These are phyloP conservation scores for Columba livia DNA, from an alignment of 2,113 vertebrate species.

Conservation along the genomic window DNA sequence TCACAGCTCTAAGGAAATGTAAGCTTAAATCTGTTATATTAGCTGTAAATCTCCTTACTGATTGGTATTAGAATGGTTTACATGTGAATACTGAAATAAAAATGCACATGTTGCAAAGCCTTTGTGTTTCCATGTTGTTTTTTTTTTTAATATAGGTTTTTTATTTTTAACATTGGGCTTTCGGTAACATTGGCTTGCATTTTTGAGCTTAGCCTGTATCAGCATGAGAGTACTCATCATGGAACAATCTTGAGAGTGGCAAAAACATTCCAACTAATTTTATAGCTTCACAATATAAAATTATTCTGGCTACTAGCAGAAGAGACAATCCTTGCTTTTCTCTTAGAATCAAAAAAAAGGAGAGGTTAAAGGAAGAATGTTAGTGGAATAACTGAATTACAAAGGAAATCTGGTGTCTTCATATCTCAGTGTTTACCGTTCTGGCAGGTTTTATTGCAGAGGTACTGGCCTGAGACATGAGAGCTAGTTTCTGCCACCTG, in stretches of 20 bases:
- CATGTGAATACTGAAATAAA: background rate
- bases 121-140: background rate
- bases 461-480: background rate
- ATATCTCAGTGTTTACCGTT: background rate
- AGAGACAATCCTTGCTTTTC: background rate
- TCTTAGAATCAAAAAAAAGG: background rate
- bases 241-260: background rate
- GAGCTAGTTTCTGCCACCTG: background rate
- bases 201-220: background rate
- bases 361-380: background rate
- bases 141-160: background rate
- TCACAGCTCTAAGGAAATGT: background rate
- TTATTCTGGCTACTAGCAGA: background rate
- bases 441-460: background rate
- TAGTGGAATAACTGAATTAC: background rate
- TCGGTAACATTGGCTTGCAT: background rate
- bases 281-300: background rate
- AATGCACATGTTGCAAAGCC: background rate
- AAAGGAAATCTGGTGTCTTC: background rate
- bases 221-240: background rate
- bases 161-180: background rate
- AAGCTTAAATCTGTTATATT: slow-evolving; percentile 33
- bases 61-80: slow-evolving; percentile 10
- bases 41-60: slow-evolving; percentile 44
- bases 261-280: background rate